These are phyloP conservation scores for Halcyon smyrnensis DNA, from an alignment of 2,797 vertebrate species.

Conservation along the genomic window DNA sequence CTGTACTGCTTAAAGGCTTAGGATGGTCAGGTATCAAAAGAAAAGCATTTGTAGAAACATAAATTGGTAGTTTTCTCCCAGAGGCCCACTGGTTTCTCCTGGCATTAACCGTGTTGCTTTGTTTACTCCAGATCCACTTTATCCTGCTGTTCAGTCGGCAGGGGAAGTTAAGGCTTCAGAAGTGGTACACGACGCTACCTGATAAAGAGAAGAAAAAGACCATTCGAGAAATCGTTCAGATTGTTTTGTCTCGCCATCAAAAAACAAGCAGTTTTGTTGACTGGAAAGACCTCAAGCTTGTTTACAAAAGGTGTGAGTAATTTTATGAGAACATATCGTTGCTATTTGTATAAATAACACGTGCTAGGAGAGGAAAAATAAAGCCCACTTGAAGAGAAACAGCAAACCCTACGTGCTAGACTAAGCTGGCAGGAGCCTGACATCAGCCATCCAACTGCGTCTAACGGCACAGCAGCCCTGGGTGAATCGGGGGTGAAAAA, in stretches of 20 bases:
- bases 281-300: slow-evolving; percentile 97
- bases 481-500: neutral
- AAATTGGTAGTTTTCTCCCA: neutral
- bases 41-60: neutral
- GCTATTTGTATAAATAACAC: neutral
- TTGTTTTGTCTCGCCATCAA: slow-evolving; percentile 90
- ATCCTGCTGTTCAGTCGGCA: slow-evolving; percentile 98
- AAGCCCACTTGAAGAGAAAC: neutral
- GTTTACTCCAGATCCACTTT: slow-evolving; percentile 89
- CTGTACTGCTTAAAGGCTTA: neutral
- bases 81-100: neutral
- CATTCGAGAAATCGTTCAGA: slow-evolving; percentile 90
- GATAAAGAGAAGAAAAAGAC: slow-evolving; percentile 97
- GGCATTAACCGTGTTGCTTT: slow-evolving; percentile 36
- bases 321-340: slow-evolving; percentile 44
- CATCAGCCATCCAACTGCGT: neutral
- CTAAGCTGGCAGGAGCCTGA: neutral
- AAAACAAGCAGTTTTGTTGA: slow-evolving; percentile 94
- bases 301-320: slow-evolving; percentile 94
- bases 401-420: neutral
- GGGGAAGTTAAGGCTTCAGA: slow-evolving; percentile 95
- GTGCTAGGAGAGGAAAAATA: neutral
- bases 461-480: neutral
- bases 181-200: slow-evolving; percentile 90
- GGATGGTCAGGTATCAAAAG: neutral